Evolutionary conservation across 2,888 invertebrate genomes (phyloP).

Genomic region (Phengaris arion): DNA sequence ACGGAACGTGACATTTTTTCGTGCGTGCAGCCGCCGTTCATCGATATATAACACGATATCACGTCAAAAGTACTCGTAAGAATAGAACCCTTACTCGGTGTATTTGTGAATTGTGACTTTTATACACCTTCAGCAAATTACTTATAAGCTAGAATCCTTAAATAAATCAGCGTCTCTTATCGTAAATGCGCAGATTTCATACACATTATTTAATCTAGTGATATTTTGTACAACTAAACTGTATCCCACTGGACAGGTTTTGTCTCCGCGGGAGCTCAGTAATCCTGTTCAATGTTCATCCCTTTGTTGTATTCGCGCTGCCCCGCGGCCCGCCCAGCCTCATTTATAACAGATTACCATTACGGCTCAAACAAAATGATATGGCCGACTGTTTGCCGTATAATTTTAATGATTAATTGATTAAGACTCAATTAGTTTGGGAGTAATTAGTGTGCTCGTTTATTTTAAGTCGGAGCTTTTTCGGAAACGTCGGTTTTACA

Average conservation of each 20-base stretch:
- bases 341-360: slow-evolving; percentile 26
- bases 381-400: slow-evolving; percentile 6
- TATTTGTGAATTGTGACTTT: no score
- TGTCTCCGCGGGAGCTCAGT: neutral
- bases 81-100: neutral
- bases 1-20: no score
- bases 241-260: neutral
- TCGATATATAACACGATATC: no score
- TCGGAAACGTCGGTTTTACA: neutral
- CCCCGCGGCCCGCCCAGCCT: slow-evolving; percentile 9
- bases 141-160: no score
- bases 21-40: no score
- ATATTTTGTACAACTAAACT: no score
- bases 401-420: slow-evolving; percentile 23
- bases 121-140: no score
- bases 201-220: no score
- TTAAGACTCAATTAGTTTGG: slow-evolving; percentile 20
- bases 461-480: neutral
- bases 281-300: slow-evolving; percentile 6
- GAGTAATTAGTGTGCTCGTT: slow-evolving; percentile 5
- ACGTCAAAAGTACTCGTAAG: neutral
- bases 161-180: no score
- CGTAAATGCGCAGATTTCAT: no score
- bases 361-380: slow-evolving; percentile 9
- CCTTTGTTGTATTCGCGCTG: slow-evolving; percentile 8